Base-by-base conservation (phyloP, 2,888 invertebrate genomes). In the Amorpha juglandis region DNA sequence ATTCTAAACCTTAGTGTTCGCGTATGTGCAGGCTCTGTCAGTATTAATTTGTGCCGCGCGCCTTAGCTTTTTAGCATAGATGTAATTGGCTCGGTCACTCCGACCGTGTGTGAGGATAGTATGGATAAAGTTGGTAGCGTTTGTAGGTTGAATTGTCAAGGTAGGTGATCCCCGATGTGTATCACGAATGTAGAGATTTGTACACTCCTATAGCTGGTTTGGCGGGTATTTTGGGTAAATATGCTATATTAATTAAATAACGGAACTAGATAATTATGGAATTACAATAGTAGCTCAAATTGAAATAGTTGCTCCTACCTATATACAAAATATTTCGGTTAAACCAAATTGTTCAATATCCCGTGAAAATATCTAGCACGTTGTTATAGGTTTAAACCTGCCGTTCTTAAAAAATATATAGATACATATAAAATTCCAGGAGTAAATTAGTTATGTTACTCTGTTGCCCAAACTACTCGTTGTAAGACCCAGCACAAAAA, bases 1-100 rank as follows among this genome's bases (percentile, higher is more conserved):
- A 19, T 51, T 19, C n/a, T 8, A 8, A 62, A 7, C 21, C 14
- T 27, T 27, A 27, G 7, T 33, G 12, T 33, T 47, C 33, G 35
- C 27, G 12, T 63, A 51, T 48, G 14, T 21, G 47, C n/a, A 35
- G 33, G 35, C n/a, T 14, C 21, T 16, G 21, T 58, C 63, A 82
- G 82, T 82, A 82, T 84, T 85, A 83, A 67, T 70, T 63, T 73
- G 76, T 74, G 80, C 84, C 86, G 88, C 86, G 87, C 86, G 86
- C 87, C 86, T 69, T 76, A 76, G 79, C 79, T 79, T 78, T 63
- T 73, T 80, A 77, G 74, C 64, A 69, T 74, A 76, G 72, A 63
- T 64, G 48, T 42, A 64, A 55, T 58, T 58, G 52, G 42, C 27
- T 47, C 42, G 45, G 33, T 45, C 33, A 12, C 11, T 27, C 11